These are phyloP conservation scores for Prunella himalayana DNA, from an alignment of 2,113 vertebrate species.

Conservation along the genomic window DNA sequence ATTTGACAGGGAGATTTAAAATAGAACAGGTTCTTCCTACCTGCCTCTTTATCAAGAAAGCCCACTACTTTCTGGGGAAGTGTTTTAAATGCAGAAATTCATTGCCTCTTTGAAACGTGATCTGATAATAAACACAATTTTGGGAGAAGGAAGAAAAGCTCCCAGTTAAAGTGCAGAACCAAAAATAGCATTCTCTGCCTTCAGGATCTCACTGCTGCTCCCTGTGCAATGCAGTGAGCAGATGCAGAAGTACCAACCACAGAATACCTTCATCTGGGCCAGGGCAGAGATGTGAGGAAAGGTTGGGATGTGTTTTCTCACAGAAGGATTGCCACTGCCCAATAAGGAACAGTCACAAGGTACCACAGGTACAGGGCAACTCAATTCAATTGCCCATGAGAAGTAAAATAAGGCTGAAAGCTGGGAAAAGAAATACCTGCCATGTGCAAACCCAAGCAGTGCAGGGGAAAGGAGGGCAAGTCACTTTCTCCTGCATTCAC, in stretches of 20 bases:
- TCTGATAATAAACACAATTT: neutral
- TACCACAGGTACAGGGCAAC: neutral
- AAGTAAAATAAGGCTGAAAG: neutral
- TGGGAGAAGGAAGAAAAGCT: neutral
- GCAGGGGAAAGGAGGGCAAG: neutral
- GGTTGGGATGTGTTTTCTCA: neutral
- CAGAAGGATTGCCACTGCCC: neutral
- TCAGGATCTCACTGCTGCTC: neutral
- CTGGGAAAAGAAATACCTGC: neutral
- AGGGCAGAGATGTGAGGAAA: neutral
- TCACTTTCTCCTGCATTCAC: neutral
- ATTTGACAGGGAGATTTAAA: neutral
- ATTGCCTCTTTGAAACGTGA: neutral
- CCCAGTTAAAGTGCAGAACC: neutral
- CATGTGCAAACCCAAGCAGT: neutral
- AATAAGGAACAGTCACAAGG: neutral
- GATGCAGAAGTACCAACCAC: neutral
- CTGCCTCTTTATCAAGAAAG: neutral
- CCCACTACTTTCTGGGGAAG: neutral
- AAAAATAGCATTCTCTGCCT: neutral
- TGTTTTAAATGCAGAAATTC: neutral
- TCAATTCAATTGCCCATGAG: neutral
- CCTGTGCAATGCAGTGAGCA: accelerated
- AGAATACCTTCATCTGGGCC: neutral
- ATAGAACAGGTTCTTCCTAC: neutral